Evolutionary conservation across 2,888 invertebrate species (phyloP), one percentile per base, ranked within the genome.

Genomic region (Galerucella nymphaeae): DNA sequence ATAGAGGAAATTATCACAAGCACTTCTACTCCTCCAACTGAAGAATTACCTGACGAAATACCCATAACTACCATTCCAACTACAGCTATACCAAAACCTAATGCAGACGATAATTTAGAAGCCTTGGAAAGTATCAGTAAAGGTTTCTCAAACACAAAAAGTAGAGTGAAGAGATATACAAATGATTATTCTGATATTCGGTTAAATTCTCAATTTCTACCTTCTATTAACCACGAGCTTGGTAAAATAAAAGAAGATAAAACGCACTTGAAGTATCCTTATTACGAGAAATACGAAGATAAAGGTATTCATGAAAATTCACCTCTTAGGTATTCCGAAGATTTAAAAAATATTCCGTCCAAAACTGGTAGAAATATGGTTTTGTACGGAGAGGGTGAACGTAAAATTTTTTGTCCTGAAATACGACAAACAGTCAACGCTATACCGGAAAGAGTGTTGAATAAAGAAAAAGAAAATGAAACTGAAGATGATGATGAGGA

Each of bases 291-390:
- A 79, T 23, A 76, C 76, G 59, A 86, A 87, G 77, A 84, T 86
- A 18, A 75, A 80, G 16, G 66, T 11, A 76, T 91, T 0, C 86
- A 88, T 66, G 87, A 86, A 79, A 84, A 90, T 79, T 93, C 93
- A 0, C 91, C 93, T 0, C 82, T 93, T 23, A 88, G 90, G 50
- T 94, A 93, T 81, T 90, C 92, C 0, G 90, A 92, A 82, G 89
- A 92, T 85, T 87, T 92, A 0, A 85, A 87, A 70, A 87, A 88
- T 9, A 89, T 93, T 38, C 93, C 93, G 0, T 86, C 85, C 42
- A 93, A 94, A 85, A 88, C 89, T 0, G 86, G 87, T 11, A 91
- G 91, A n/a, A 90, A 91, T 13, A 90, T 92, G 82, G 91, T 92
- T 72, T 93, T 94, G 85, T 94, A 94, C 79, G 90, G 91, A 74